Evolutionary conservation across 2,888 invertebrate species (phyloP).

Genomic region (Drosophila yooni): DNA sequence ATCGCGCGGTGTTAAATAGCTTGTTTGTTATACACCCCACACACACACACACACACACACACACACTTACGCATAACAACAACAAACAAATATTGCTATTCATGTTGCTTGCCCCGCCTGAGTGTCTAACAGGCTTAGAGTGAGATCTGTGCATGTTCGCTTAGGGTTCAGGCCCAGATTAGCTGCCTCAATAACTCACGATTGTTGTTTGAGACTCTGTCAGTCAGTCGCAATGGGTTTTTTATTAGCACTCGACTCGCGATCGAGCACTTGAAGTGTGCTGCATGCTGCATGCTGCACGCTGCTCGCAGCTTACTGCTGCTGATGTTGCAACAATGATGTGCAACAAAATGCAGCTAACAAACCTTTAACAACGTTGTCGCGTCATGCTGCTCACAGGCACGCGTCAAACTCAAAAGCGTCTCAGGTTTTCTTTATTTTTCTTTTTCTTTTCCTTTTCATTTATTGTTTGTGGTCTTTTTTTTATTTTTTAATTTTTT

Average conservation of each 20-base stretch:
- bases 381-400: constrained; percentile 62
- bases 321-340: constrained; percentile 81
- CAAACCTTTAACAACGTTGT: constrained; percentile 54
- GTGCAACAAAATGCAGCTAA: constrained; percentile 63
- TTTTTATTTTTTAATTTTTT: constrained; percentile 7
- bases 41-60: constrained; percentile 26
- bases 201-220: constrained; percentile 77
- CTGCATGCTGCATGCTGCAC: constrained; percentile 16
- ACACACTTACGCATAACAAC: constrained; percentile 3
- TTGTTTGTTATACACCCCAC: constrained; percentile 77
- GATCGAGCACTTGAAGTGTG: constrained; percentile 60
- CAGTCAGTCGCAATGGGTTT: constrained; percentile 71
- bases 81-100: neutral
- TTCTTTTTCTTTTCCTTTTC: neutral
- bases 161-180: constrained; percentile 51
- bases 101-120: constrained; percentile 54
- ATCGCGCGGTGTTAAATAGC: constrained; percentile 77
- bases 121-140: constrained; percentile 72
- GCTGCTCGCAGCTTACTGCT: constrained; percentile 8
- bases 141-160: constrained; percentile 21
- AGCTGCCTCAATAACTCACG: constrained; percentile 78
- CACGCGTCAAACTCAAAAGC: constrained; percentile 68
- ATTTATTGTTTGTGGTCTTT: neutral
- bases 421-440: constrained; percentile 48
- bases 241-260: constrained; percentile 77